Percentiles rank a stretch among this genome's conserved stretches.
phyloP scores from a whole-genome alignment of 1,140 invertebrate species.

The Achroia grisella region DNA sequence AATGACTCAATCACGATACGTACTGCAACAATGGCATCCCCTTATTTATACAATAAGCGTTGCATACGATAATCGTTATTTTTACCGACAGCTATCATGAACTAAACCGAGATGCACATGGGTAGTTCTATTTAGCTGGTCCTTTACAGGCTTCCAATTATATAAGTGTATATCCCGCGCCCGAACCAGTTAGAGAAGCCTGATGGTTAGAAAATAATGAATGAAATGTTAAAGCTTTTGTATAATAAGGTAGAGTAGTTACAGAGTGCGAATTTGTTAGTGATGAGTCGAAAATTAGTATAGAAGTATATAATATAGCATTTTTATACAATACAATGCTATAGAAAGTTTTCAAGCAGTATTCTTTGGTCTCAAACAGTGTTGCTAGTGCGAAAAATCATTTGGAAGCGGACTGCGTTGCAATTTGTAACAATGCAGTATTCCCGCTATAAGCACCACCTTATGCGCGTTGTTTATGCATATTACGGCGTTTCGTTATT shows the following conservation, averaged over 20 bases:
- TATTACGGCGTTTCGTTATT: constrained; percentile 13
- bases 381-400: constrained; percentile 39
- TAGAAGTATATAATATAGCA: not conserved
- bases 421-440: constrained; percentile 5
- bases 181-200: constrained; percentile 21
- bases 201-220: constrained; percentile 23
- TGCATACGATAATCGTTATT: constrained; percentile 67
- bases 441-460: constrained; percentile 22
- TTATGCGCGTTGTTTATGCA: not conserved
- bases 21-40: constrained; percentile 69
- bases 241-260: constrained; percentile 40
- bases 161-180: constrained; percentile 3
- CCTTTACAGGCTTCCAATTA: constrained; percentile 24
- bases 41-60: constrained; percentile 73
- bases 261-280: constrained; percentile 53
- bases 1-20: constrained; percentile 66
- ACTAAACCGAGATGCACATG: constrained; percentile 15
- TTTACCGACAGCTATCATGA: constrained; percentile 33
- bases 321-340: too few species aligned
- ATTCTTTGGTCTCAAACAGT: constrained; percentile 32
- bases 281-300: constrained; percentile 71
- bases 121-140: constrained; percentile 24
- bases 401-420: constrained; percentile 6
- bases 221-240: constrained; percentile 51
- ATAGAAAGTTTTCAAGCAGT: too few species aligned